Conservation (phyloP, 2,113 vertebrate genomes). For the Pheucticus melanocephalus region DNA sequence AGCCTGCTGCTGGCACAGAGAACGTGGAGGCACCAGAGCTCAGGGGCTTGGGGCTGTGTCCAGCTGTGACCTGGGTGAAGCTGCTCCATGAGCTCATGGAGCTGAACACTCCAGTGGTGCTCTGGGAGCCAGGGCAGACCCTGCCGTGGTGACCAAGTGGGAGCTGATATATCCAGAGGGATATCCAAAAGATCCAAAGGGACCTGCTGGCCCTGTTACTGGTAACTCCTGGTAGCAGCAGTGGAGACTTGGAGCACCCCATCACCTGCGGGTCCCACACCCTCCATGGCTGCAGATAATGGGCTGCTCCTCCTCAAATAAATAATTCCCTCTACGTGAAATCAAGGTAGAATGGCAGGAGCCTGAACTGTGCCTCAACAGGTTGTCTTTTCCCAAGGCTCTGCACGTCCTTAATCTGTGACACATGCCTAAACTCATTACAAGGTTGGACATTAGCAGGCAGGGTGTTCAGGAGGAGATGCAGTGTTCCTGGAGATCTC, state of each 20-base stretch:
- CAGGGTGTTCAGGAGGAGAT: background rate
- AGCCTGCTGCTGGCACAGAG: too few species aligned
- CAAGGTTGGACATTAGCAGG: background rate
- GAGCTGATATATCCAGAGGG: background rate
- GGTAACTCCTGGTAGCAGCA: background rate
- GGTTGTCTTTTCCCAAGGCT: background rate
- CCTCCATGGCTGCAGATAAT: background rate
- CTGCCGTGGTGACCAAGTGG: background rate
- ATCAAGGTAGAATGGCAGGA: background rate
- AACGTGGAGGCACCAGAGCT: too few species aligned
- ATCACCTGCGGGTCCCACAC: background rate
- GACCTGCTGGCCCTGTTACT: background rate
- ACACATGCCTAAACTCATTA: fast-evolving
- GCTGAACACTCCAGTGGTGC: background rate
- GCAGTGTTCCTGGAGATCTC: background rate
- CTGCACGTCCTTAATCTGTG: background rate
- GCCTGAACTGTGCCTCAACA: background rate
- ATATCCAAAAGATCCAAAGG: background rate
- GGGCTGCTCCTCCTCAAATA: background rate
- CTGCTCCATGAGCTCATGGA: background rate
- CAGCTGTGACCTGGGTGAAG: background rate
- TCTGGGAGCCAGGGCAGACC: background rate
- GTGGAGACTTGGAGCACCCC: background rate
- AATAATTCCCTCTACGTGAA: background rate
- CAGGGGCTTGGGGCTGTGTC: background rate